Conservation (phyloP, 2,888 invertebrate species). For the Sipunculus nudus region DNA sequence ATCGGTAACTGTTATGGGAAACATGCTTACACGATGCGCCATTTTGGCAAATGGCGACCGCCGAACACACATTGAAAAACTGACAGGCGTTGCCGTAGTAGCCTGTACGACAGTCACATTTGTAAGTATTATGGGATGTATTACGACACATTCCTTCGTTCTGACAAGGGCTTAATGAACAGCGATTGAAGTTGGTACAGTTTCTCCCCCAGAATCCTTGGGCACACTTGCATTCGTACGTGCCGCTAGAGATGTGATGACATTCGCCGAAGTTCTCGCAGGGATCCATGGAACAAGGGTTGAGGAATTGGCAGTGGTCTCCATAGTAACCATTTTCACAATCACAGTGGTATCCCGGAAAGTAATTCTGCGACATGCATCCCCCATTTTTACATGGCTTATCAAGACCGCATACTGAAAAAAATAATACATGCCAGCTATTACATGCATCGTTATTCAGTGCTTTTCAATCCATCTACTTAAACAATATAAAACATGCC, state of each 20-base stretch:
- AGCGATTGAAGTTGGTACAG: conserved; percentile 47
- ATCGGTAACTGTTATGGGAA: neutral
- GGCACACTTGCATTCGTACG: conserved; percentile 46
- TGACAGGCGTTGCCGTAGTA: conserved; percentile 38
- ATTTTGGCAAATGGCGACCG: conserved; percentile 9
- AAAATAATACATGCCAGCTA: no score
- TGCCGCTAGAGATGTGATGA: conserved; percentile 23
- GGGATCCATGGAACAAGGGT: conserved; percentile 47
- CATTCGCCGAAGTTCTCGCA: conserved; percentile 53
- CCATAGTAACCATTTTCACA: conserved; percentile 53
- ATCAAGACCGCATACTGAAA: no score
- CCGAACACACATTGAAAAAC: conserved; percentile 32
- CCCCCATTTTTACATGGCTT: no score
- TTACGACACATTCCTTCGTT: conserved; percentile 53
- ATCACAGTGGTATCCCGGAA: conserved; percentile 38
- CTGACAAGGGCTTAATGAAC: conserved; percentile 51
- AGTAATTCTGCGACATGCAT: no score
- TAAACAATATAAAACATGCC: no score
- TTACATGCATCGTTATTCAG: no score
- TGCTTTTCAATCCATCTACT: no score
- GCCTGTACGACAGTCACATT: conserved; percentile 35
- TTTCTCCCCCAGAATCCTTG: conserved; percentile 48
- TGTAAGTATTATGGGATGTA: conserved; percentile 35
- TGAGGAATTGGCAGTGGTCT: conserved; percentile 45
- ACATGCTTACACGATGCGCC: conserved; percentile 1